Base-by-base conservation (phyloP, 2,797 vertebrate species). In the Urosaurus nigricauda region DNA sequence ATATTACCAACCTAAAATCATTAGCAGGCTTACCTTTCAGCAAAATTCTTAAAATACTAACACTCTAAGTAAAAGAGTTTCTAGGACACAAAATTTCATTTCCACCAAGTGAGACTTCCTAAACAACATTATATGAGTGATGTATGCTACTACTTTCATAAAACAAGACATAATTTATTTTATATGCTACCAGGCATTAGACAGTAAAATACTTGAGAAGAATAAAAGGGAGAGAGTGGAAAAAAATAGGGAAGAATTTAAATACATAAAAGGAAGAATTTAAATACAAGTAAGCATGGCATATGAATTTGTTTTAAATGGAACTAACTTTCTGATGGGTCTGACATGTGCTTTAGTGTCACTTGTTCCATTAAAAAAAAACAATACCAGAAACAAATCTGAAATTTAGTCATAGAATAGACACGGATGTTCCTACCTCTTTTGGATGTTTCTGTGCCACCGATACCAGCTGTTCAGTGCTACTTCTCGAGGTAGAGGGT, bases 401-500 rank as follows among this genome's bases (percentile, higher is more conserved):
- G 4, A 73, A 81, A 85, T 83, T 71, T 79, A 89, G 79, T 26
- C 92, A 93, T 88, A 94, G 32, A 94, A 95, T 0, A 95, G 92
- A 94, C 93, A 94, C 92, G 94, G 92, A 92, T 94, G 86, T 90
- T 94, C 95, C 95, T 96, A 96, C 95, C 95, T 96, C 95, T 94
- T 96, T 93, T 96, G 94, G 95, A 94, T 0, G 94, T 95, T 93
- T 95, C 94, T 96, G 95, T 94, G 94, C 93, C 95, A 96, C 63
- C 79, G 88, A 92, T 93, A 96, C 3, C 93, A 95, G 95, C 93
- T 95, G 94, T 94, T 95, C 95, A 95, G 94, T 95, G 94, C 95
- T 96, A 93, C 95, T 95, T 95, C 95, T 95, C 93, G 95, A 95
- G 94, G 94, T 90, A 94, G 95, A 96, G 90, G 94, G 92, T 93